Base-by-base conservation (phyloP, 2,113 vertebrate species). In the Tachycineta bicolor region DNA sequence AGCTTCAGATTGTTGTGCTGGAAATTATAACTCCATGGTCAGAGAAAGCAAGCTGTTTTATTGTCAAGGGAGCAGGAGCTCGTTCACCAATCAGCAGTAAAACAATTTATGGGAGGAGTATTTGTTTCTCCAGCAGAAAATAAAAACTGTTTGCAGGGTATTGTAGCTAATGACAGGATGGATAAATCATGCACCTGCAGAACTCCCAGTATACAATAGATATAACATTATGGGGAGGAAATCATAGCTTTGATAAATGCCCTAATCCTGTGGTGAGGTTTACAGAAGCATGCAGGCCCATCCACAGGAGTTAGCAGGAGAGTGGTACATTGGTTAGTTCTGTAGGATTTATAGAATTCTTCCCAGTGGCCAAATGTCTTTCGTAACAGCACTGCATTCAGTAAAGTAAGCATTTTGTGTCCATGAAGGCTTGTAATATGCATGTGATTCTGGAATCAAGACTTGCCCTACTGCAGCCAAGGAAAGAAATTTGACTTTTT, bases 131-230 rank as follows among this genome's bases (percentile, higher is more conserved):
- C 64, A 83, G 79, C 60, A 92, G 63, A 89, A 93, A 96, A 94
- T 87, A 93, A 85, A 93, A 97, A 58, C 50, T 77, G 71, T 88
- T 96, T 94, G 70, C 82, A 91, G 75, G 75, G 85, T 91, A 88
- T 85, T 94, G 91, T 96, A 95, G 75, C 92, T 93, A 96, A 96
- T 80, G 93, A 91, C 90, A 91, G 67, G 68, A 56, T 50, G 56
- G 90, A 96, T 95, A 96, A 95, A 97, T 97, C 85, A 80, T 60
- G 79, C 60, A 97, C 90, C 96, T 94, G 82, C 87, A 93, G 76
- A 94, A 90, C 68, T 90, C 80, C 60, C 63, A 50, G 29, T 86
- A 55, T 74, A 93, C 87, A 95, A 95, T 78, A 91, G 93, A 91
- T 89, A 70, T 5, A 93, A 67, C 31, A 41, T 69, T 83, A 73